Evolutionary conservation across 2,888 invertebrate species (phyloP).

Genomic region (Dynastes hyllus): DNA sequence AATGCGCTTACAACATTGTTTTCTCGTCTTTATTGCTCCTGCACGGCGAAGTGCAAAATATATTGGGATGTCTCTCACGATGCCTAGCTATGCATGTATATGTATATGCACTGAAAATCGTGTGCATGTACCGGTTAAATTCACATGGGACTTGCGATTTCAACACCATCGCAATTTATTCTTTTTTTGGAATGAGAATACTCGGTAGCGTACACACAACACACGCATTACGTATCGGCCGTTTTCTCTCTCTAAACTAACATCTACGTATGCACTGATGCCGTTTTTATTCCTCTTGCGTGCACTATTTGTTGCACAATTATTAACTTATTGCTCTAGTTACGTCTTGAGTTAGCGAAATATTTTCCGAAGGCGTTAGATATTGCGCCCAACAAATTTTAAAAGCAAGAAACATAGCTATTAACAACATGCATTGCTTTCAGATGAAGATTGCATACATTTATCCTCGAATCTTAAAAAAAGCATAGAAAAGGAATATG

Average conservation of each 20-base stretch:
- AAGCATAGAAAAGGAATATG: no score
- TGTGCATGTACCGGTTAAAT: constrained; percentile 43
- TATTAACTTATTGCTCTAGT: constrained; percentile 54
- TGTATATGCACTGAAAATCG: constrained; percentile 22
- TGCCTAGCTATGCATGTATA: not conserved
- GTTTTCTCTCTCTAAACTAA: constrained; percentile 18
- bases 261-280: constrained; percentile 29
- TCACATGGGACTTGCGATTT: constrained; percentile 51
- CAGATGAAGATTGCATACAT: not conserved
- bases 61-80: not conserved
- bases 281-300: constrained; percentile 47
- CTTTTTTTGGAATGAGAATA: constrained; percentile 48
- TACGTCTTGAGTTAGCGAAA: constrained; percentile 42
- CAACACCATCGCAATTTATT: constrained; percentile 51
- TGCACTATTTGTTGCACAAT: constrained; percentile 52
- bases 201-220: constrained; percentile 24
- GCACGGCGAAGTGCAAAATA: not conserved
- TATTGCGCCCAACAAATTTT: constrained; percentile 12
- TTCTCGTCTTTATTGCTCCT: not conserved
- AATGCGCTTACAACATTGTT: constrained; percentile 11
- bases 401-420: not conserved
- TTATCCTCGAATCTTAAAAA: not conserved
- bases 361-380: constrained; percentile 18
- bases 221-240: constrained; percentile 20
- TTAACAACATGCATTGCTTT: constrained; percentile 15